These are phyloP conservation scores for Eueides isabella DNA, from an alignment of 1,140 invertebrate species.

Conservation along the genomic window DNA sequence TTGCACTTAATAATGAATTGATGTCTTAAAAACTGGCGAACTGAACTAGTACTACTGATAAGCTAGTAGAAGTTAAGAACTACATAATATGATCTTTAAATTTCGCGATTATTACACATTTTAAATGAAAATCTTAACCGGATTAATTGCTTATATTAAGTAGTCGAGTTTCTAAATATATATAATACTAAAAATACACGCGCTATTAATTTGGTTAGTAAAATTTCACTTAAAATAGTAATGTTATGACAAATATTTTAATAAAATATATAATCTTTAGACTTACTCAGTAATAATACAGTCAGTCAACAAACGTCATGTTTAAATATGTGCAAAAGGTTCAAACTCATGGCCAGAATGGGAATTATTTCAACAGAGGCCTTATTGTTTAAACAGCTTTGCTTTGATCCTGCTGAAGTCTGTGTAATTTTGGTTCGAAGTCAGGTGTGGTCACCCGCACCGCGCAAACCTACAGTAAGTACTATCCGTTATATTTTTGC, in stretches of 20 bases:
- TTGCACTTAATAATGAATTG: background rate
- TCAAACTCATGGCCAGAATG: background rate
- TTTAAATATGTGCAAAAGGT: conserved; percentile 7
- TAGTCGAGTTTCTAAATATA: too few species aligned
- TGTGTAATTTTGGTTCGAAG: background rate
- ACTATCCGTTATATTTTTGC: conserved; percentile 39
- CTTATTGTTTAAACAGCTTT: conserved; percentile 18
- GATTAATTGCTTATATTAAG: too few species aligned
- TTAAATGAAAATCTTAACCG: too few species aligned
- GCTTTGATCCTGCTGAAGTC: conserved; percentile 24
- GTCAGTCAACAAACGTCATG: background rate
- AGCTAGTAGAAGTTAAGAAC: too few species aligned
- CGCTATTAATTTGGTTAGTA: too few species aligned
- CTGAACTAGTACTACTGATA: too few species aligned
- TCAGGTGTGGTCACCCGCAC: conserved; percentile 26
- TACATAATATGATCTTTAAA: too few species aligned
- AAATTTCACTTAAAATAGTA: too few species aligned
- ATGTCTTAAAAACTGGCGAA: too few species aligned
- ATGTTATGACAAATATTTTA: too few species aligned
- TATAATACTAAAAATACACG: too few species aligned
- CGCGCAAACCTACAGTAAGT: conserved; percentile 25
- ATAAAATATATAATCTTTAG: background rate
- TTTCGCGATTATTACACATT: too few species aligned
- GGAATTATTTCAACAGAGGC: conserved; percentile 8
- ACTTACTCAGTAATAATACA: background rate